These are phyloP conservation scores for Menura novaehollandiae DNA, from an alignment of 2,113 vertebrate genomes.

Conservation along the genomic window DNA sequence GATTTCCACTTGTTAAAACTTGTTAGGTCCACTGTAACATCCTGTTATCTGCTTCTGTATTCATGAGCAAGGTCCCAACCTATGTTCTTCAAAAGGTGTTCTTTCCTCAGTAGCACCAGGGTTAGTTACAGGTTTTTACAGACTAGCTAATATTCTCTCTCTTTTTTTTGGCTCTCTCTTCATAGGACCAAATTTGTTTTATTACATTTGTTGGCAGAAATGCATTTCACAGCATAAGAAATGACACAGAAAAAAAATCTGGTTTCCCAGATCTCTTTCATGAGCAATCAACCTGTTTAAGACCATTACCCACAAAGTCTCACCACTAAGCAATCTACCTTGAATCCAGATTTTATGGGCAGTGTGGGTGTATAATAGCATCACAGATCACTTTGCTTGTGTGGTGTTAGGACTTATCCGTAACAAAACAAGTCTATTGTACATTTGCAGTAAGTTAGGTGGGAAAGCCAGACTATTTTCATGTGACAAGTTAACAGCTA, in stretches of 20 bases:
- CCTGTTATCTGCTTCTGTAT: fast-evolving
- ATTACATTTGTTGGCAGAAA: not conserved
- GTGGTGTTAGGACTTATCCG: not conserved
- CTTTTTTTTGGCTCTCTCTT: not conserved
- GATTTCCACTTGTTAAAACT: not conserved
- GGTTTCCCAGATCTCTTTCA: not conserved
- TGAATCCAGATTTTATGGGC: not conserved
- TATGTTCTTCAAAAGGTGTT: not conserved
- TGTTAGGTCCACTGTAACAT: not conserved
- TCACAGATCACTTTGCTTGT: not conserved
- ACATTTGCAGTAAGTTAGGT: not conserved
- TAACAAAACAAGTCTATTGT: not conserved
- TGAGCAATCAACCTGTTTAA: not conserved
- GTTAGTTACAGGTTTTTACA: not conserved
- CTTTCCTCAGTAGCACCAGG: not conserved
- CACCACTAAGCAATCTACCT: not conserved
- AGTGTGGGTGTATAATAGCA: fast-evolving
- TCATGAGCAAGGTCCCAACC: not conserved
- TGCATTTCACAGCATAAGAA: not conserved
- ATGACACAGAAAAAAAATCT: not conserved
- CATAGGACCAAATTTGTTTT: not conserved
- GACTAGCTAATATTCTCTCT: not conserved
- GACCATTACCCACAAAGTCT: not conserved
- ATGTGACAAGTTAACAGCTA: not conserved
- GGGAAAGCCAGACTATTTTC: not conserved